Percentiles rank a stretch among this genome's conserved stretches.
phyloP scores from a whole-genome alignment of 2,888 invertebrate genomes.

The Mesochorus sp. region DNA sequence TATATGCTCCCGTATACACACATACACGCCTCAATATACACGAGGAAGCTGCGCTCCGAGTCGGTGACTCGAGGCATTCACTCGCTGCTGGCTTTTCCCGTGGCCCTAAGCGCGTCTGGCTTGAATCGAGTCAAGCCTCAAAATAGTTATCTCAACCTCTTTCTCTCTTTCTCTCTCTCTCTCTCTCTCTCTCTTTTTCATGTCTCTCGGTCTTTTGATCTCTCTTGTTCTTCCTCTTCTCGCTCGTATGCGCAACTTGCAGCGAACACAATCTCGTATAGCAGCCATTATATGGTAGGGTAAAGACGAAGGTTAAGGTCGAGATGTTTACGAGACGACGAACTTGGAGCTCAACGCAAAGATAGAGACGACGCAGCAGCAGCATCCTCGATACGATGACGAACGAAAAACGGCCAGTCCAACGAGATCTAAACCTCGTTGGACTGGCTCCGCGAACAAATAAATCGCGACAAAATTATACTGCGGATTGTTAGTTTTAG shows the following conservation, averaged over 20 bases:
- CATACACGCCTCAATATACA: not conserved
- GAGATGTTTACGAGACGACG: slow-evolving; percentile 52
- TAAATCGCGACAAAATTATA: no score
- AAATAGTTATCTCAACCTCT: slow-evolving; percentile 64
- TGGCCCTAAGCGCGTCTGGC: slow-evolving; percentile 38
- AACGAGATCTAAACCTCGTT: no score
- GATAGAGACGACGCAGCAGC: slow-evolving; percentile 25
- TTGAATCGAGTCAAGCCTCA: slow-evolving; percentile 59
- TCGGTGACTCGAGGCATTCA: slow-evolving; percentile 13
- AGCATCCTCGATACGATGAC: slow-evolving; percentile 36
- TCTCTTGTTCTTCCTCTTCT: slow-evolving; percentile 19
- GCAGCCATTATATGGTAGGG: slow-evolving; percentile 25
- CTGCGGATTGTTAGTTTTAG: no score
- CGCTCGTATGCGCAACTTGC: not conserved
- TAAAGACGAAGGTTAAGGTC: slow-evolving; percentile 58
- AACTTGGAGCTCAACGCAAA: slow-evolving; percentile 25
- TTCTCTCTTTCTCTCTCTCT: slow-evolving; percentile 57
- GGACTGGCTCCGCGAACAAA: no score
- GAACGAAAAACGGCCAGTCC: slow-evolving; percentile 52
- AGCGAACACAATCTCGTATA: slow-evolving; percentile 31
- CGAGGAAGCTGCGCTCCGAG: not conserved
- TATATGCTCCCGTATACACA: not conserved
- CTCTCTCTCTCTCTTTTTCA: slow-evolving; percentile 49
- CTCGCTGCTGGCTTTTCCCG: slow-evolving; percentile 39
- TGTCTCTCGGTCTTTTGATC: slow-evolving; percentile 50